Percentiles rank a stretch among this genome's conserved stretches.
These are phyloP conservation scores for Hyperoodon ampullatus DNA, from an alignment of 2,113 vertebrate species.

Conservation along the genomic window DNA sequence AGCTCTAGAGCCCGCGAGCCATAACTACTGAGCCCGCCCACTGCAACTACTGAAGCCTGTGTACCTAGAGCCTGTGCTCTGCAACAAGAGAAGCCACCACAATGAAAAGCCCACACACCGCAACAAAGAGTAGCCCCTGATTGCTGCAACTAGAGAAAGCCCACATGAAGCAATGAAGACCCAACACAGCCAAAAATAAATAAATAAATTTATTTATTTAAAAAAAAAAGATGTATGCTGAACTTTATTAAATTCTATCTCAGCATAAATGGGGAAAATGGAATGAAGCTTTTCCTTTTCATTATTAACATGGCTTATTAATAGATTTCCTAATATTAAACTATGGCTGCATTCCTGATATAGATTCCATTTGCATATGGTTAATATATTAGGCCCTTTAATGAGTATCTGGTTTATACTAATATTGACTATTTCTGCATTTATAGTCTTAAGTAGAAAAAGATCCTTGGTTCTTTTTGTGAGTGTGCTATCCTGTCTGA, in stretches of 20 bases:
- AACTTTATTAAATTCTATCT: not conserved
- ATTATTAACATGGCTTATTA: not conserved
- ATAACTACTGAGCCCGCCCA: too few species aligned
- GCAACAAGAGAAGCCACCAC: too few species aligned
- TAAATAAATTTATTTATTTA: too few species aligned
- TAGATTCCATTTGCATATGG: not conserved
- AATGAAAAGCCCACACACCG: too few species aligned
- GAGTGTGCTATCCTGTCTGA: not conserved
- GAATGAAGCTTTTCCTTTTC: not conserved
- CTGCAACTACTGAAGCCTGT: too few species aligned
- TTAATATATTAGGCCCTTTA: not conserved
- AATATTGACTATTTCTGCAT: not conserved
- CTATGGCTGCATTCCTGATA: not conserved
- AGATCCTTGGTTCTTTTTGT: not conserved
- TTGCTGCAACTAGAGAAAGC: too few species aligned
- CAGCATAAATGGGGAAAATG: not conserved
- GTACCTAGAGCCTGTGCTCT: too few species aligned
- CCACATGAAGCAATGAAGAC: too few species aligned
- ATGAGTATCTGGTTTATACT: not conserved
- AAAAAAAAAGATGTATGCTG: not conserved
- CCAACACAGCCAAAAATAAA: too few species aligned
- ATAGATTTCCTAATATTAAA: conserved; percentile 7
- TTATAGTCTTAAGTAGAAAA: not conserved
- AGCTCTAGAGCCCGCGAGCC: too few species aligned
- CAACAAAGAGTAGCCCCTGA: too few species aligned